phyloP scores from a whole-genome alignment of 2,797 vertebrate genomes.

The Eremophila alpestris region DNA sequence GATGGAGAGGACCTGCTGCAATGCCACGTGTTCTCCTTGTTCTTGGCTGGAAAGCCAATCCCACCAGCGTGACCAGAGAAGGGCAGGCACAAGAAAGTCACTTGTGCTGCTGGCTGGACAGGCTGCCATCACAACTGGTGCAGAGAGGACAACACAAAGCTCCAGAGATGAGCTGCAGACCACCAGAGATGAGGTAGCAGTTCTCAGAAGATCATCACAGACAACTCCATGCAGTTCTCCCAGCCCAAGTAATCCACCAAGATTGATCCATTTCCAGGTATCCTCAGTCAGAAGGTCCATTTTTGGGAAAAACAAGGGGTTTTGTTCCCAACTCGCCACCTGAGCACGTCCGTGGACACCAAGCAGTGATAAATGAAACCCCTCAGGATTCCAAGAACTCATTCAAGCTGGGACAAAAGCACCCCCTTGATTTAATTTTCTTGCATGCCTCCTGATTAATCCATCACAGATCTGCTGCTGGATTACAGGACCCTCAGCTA shows the following conservation, averaged over 20 bases:
- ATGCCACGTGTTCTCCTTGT: neutral
- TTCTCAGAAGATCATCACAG: neutral
- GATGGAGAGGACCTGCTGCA: neutral
- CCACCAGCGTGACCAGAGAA: neutral
- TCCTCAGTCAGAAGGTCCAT: neutral
- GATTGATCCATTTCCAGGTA: fast-evolving
- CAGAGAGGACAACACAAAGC: neutral
- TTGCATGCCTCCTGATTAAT: neutral
- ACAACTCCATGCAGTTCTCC: neutral
- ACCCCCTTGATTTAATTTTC: neutral
- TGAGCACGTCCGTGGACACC: neutral
- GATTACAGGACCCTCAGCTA: neutral
- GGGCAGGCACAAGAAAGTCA: neutral
- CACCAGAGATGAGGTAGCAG: neutral
- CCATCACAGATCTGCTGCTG: neutral
- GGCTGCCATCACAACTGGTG: neutral
- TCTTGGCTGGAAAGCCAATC: neutral
- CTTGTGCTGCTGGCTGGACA: neutral
- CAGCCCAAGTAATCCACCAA: neutral
- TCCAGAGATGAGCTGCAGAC: neutral
- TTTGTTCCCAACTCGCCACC: neutral
- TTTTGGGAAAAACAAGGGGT: neutral
- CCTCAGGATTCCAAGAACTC: neutral
- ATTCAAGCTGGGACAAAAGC: neutral
- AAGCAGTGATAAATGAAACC: neutral